phyloP scores from a whole-genome alignment of 2,888 invertebrate species.

The Vanessa cardui region DNA sequence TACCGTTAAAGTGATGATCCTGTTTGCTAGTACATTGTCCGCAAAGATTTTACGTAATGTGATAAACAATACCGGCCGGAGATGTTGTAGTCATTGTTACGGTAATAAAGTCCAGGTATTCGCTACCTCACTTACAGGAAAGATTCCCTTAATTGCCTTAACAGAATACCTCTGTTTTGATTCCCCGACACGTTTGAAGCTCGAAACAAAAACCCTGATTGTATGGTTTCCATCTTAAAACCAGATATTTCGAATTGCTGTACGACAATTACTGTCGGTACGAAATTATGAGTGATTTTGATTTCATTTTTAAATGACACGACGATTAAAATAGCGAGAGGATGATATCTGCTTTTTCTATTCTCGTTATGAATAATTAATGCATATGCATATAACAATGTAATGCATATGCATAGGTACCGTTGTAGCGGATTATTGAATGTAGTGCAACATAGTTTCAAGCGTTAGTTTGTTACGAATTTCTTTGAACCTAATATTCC shows the following conservation, averaged over 20 bases:
- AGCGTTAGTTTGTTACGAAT: slow-evolving; percentile 38
- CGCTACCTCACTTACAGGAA: slow-evolving; percentile 75
- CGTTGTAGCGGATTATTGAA: slow-evolving; percentile 37
- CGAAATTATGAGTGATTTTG: slow-evolving; percentile 37
- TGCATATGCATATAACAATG: neutral
- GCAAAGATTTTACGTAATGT: slow-evolving; percentile 71
- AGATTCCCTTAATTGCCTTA: slow-evolving; percentile 64
- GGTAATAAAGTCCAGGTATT: slow-evolving; percentile 75
- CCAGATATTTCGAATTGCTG: slow-evolving; percentile 45
- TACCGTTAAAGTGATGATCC: slow-evolving; percentile 76
- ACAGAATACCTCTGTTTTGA: slow-evolving; percentile 54
- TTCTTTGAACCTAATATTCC: slow-evolving; percentile 50
- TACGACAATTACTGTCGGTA: slow-evolving; percentile 43
- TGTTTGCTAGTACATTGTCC: slow-evolving; percentile 59
- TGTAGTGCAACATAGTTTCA: slow-evolving; percentile 40
- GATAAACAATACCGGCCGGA: slow-evolving; percentile 66
- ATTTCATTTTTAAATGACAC: slow-evolving; percentile 26
- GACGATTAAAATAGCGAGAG: slow-evolving; percentile 17
- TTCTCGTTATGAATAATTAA: neutral
- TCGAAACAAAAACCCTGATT: slow-evolving; percentile 47
- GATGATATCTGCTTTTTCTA: slow-evolving; percentile 1
- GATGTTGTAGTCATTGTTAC: slow-evolving; percentile 58
- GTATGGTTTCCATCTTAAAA: slow-evolving; percentile 46
- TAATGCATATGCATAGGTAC: neutral
- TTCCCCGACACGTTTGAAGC: slow-evolving; percentile 54